Percentiles rank a stretch among this genome's conserved stretches.
These are phyloP conservation scores for Drosophila ohnishii DNA, from an alignment of 1,140 invertebrate genomes.

Conservation along the genomic window DNA sequence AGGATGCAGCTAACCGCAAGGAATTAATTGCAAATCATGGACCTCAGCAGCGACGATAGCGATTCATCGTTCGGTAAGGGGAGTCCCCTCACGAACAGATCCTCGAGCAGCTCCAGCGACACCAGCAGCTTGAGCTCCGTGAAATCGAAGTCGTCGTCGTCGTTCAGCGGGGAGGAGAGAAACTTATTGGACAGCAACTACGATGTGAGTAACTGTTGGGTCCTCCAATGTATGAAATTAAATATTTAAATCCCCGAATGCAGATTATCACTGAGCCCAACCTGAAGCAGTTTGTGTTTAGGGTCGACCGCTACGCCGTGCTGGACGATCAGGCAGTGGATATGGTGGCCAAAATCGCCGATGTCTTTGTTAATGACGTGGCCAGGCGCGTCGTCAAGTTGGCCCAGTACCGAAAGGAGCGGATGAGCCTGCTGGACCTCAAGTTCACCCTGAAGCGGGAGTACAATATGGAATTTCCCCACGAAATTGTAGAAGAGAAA, in stretches of 20 bases:
- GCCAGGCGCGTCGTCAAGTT: slow-evolving; percentile 37
- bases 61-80: slow-evolving; percentile 40
- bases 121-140: not conserved
- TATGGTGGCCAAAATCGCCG: slow-evolving; percentile 40
- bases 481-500: not conserved
- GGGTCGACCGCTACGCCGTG: slow-evolving; percentile 20
- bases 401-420: slow-evolving; percentile 28
- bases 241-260: not conserved
- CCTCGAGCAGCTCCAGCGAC: slow-evolving; percentile 22
- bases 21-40: slow-evolving; percentile 17
- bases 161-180: slow-evolving; percentile 22
- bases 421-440: slow-evolving; percentile 30
- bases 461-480: slow-evolving; percentile 60
- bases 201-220: slow-evolving; percentile 26
- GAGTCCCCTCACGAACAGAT: slow-evolving; percentile 22
- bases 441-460: slow-evolving; percentile 53
- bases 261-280: slow-evolving; percentile 43
- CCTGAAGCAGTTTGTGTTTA: slow-evolving; percentile 37
- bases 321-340: slow-evolving; percentile 55
- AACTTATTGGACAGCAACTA: slow-evolving; percentile 1
- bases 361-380: slow-evolving; percentile 44
- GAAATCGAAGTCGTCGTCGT: not conserved
- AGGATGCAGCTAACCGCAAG: not conserved
- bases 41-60: slow-evolving; percentile 23
- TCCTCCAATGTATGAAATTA: not conserved